Conservation (phyloP, 2,797 vertebrate genomes). For the Crocodylus rhombifer region DNA sequence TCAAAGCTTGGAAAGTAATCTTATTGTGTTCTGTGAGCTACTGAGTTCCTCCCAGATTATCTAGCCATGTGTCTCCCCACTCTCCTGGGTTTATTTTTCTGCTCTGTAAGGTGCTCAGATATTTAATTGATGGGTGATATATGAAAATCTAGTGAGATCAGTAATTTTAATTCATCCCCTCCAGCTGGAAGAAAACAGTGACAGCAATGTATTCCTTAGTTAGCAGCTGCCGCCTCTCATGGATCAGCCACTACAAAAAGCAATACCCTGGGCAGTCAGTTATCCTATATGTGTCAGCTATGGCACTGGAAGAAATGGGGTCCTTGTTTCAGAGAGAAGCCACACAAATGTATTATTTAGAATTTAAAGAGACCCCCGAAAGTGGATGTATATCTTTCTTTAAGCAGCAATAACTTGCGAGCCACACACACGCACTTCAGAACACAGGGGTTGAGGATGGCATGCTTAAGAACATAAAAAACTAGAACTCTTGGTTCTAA, state of each 20-base stretch:
- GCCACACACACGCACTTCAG: slow-evolving; percentile 33
- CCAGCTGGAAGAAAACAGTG: neutral
- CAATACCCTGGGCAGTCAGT: neutral
- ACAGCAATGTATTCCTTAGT: neutral
- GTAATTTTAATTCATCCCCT: neutral
- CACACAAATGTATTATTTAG: slow-evolving; percentile 47
- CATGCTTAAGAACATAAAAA: neutral
- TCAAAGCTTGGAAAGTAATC: neutral
- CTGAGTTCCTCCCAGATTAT: neutral
- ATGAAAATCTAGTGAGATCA: neutral
- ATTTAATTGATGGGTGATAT: neutral
- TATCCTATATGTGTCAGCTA: neutral
- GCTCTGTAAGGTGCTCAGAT: neutral
- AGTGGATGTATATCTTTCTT: neutral
- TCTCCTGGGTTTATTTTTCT: neutral
- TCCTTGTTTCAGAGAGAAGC: slow-evolving; percentile 8
- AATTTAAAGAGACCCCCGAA: slow-evolving; percentile 2
- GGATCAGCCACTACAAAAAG: neutral
- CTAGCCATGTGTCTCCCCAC: neutral
- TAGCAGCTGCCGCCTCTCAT: neutral
- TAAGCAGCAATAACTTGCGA: slow-evolving; percentile 32
- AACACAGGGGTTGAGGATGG: neutral
- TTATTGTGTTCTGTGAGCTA: neutral
- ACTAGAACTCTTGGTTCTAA: too few species aligned
- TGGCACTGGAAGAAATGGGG: neutral